A percentile compares a stretch with the other conserved stretches of the same genome.
Evolutionary conservation across 1,140 invertebrate species (phyloP).

Genomic region (Camponotus vicinus): DNA sequence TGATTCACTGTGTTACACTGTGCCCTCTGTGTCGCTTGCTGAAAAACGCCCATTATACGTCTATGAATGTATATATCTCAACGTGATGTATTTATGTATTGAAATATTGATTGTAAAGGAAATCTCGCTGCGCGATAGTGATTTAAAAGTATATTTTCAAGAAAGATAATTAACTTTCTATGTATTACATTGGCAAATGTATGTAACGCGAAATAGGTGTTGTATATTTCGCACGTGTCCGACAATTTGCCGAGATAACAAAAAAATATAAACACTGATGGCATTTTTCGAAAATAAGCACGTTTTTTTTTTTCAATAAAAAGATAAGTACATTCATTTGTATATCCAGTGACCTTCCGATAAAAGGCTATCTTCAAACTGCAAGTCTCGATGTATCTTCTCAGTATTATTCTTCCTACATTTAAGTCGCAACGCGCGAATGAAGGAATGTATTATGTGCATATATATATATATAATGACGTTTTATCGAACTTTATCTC

Average conservation of each 20-base stretch:
- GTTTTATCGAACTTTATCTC: conserved; percentile 30
- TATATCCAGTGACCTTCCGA: conserved; percentile 13
- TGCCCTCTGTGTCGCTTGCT: no score
- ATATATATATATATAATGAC: conserved; percentile 35
- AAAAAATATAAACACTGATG: background rate
- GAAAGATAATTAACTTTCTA: background rate
- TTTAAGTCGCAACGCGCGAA: conserved; percentile 77
- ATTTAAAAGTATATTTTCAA: background rate
- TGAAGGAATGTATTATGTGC: conserved; percentile 76
- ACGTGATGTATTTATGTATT: background rate
- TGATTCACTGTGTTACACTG: no score
- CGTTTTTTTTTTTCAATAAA: conserved; percentile 13
- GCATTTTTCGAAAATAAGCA: conserved; percentile 3
- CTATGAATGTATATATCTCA: background rate
- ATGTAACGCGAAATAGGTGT: background rate
- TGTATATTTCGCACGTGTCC: background rate
- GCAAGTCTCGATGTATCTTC: background rate
- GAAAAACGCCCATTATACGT: no score
- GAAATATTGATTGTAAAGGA: background rate
- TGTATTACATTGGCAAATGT: background rate
- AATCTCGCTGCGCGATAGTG: background rate
- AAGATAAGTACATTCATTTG: conserved; percentile 67
- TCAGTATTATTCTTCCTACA: conserved; percentile 47
- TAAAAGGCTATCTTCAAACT: conserved; percentile 1
- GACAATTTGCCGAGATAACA: background rate